Conservation (phyloP, 2,888 invertebrate genomes). For the Eupithecia dodoneata region DNA sequence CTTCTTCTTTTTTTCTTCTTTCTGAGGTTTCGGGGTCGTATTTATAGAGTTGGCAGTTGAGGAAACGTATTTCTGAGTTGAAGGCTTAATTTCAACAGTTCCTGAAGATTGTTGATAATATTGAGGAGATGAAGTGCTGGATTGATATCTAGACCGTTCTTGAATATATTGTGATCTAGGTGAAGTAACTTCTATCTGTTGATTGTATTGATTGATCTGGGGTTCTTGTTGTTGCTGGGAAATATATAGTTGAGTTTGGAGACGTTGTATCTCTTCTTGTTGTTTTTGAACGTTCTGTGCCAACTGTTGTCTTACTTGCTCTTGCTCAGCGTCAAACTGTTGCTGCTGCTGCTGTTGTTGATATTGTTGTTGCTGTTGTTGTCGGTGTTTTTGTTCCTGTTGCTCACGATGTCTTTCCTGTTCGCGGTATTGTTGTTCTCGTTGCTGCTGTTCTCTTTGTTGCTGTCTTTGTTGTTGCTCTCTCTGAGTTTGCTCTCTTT, state of each 20-base stretch:
- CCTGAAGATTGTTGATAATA: conserved; percentile 76
- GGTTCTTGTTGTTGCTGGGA: conserved; percentile 69
- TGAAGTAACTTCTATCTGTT: conserved; percentile 66
- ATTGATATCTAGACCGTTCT: conserved; percentile 70
- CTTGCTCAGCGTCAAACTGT: conserved; percentile 70
- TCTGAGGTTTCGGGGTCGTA: conserved; percentile 70
- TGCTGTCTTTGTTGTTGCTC: conserved; percentile 48
- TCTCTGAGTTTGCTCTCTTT: conserved; percentile 33
- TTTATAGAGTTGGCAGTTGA: conserved; percentile 79
- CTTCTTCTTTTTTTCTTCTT: conserved; percentile 84
- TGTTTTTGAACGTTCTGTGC: conserved; percentile 80
- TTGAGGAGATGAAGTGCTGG: conserved; percentile 65
- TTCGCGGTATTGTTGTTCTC: conserved; percentile 55
- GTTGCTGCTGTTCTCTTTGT: conserved; percentile 49
- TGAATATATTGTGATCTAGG: conserved; percentile 72
- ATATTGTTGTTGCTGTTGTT: conserved; percentile 54
- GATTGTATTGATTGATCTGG: conserved; percentile 59
- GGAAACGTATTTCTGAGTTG: conserved; percentile 79
- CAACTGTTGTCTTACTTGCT: conserved; percentile 72
- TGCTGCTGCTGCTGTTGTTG: conserved; percentile 67
- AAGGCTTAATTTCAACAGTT: conserved; percentile 78
- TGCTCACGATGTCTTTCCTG: conserved; percentile 60
- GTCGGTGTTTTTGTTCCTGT: conserved; percentile 59
- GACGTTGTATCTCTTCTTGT: conserved; percentile 80
- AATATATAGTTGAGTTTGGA: conserved; percentile 71